phyloP scores from a whole-genome alignment of 1,140 invertebrate species.

The Zophobas atratus region DNA sequence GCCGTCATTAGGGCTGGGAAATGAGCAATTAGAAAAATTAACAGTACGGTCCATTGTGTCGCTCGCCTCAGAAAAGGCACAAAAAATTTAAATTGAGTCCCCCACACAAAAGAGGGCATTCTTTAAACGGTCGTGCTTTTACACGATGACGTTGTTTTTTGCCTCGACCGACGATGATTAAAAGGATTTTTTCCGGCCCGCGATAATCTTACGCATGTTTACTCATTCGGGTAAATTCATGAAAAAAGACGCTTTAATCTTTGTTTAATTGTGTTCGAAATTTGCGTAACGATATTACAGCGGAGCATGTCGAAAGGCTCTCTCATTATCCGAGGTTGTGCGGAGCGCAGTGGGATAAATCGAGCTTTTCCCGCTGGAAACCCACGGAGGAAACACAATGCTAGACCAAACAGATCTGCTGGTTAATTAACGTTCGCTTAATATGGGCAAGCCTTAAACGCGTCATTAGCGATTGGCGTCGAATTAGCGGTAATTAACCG shows the following conservation, averaged over 20 bases:
- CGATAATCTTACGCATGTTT: slow-evolving; percentile 30
- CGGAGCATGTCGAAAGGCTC: slow-evolving; percentile 5
- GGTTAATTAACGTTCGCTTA: no score
- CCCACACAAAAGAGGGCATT: neutral
- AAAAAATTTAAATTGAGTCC: no score
- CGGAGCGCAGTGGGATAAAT: neutral
- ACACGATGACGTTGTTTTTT: neutral
- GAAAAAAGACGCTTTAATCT: slow-evolving; percentile 38
- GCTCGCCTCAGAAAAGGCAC: neutral
- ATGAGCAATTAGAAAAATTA: slow-evolving; percentile 61
- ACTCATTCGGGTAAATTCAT: slow-evolving; percentile 17
- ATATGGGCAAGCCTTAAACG: no score
- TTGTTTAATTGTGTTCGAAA: slow-evolving; percentile 33
- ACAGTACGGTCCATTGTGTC: slow-evolving; percentile 50
- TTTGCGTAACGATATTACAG: neutral
- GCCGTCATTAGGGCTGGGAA: slow-evolving; percentile 57
- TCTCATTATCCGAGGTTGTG: neutral
- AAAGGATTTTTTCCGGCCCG: slow-evolving; percentile 30
- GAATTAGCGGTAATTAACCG: no score
- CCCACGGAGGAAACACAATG: no score
- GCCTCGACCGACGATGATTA: slow-evolving; percentile 2
- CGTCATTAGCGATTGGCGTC: no score
- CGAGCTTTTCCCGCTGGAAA: neutral
- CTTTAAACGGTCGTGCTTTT: neutral
- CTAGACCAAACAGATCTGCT: no score